Evolutionary conservation across 37 sponge, comb jelly and placozoan species (phyloP).

Genomic region (Diacarnus erythraeanus): DNA sequence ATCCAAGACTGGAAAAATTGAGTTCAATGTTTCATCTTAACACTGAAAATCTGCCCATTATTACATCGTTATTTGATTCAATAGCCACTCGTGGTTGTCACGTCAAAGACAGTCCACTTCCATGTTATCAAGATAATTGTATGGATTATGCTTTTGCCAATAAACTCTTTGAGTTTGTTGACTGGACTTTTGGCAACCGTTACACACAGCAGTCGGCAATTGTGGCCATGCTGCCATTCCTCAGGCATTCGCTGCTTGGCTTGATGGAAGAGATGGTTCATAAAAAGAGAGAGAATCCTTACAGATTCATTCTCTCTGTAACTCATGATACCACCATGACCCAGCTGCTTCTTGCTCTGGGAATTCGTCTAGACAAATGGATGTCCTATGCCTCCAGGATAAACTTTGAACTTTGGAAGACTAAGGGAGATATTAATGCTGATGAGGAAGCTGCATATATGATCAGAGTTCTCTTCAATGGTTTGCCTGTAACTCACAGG

Average conservation of each 20-base stretch:
- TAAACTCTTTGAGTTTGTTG: slow-evolving; percentile 15
- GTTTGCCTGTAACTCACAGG: slow-evolving; percentile 15
- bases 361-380: slow-evolving; percentile 21
- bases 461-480: slow-evolving; percentile 62
- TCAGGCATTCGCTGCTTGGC: slow-evolving; percentile 44
- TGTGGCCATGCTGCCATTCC: slow-evolving; percentile 29
- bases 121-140: slow-evolving; percentile 26
- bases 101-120: slow-evolving; percentile 18
- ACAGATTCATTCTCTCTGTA: slow-evolving; percentile 19
- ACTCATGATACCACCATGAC: slow-evolving; percentile 55
- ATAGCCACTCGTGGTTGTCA: slow-evolving; percentile 18
- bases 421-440: background rate
- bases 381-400: slow-evolving; percentile 64
- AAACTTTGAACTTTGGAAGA: slow-evolving; percentile 69
- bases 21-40: slow-evolving; percentile 7
- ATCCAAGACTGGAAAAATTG: background rate
- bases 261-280: slow-evolving; percentile 20
- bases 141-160: background rate
- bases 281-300: background rate
- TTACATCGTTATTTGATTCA: slow-evolving; percentile 26
- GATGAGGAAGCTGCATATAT: slow-evolving; percentile 1
- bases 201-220: slow-evolving; percentile 27
- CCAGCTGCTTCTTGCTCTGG: slow-evolving; percentile 24
- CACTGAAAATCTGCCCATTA: background rate
- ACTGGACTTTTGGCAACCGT: slow-evolving; percentile 8